These are phyloP conservation scores for Lacerta agilis DNA, from an alignment of 2,797 vertebrate genomes.

Conservation along the genomic window DNA sequence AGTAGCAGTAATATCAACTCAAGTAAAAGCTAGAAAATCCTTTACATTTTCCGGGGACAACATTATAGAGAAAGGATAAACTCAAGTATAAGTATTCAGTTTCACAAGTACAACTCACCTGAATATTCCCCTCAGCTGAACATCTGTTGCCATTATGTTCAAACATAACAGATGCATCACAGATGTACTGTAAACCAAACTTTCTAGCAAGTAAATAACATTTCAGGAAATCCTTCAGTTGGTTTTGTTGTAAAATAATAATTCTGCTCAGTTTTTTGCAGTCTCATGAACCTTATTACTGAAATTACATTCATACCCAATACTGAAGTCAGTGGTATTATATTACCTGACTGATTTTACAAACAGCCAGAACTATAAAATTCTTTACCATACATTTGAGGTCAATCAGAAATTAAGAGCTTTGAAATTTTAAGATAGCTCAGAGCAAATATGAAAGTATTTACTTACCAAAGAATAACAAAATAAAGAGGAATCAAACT, in stretches of 20 bases:
- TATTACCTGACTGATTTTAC: constrained; percentile 68
- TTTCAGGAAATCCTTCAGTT: constrained; percentile 40
- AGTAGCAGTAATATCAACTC: constrained; percentile 2
- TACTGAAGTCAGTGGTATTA: constrained; percentile 66
- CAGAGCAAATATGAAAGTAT: constrained; percentile 54
- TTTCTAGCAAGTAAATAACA: constrained; percentile 68
- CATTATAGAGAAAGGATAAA: constrained; percentile 5
- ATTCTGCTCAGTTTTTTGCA: constrained; percentile 66
- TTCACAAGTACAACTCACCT: constrained; percentile 23
- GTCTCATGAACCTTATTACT: constrained; percentile 50
- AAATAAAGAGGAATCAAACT: constrained; percentile 52
- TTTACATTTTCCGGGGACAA: neutral
- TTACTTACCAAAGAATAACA: constrained; percentile 40
- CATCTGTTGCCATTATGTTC: constrained; percentile 13
- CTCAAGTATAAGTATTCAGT: constrained; percentile 17
- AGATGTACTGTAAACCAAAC: neutral
- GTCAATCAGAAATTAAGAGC: constrained; percentile 54
- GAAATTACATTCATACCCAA: constrained; percentile 67
- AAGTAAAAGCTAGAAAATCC: neutral
- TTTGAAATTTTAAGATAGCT: constrained; percentile 58
- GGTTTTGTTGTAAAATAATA: constrained; percentile 50
- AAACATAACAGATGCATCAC: constrained; percentile 15
- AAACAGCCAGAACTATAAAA: constrained; percentile 63
- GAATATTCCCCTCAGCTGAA: constrained; percentile 4
- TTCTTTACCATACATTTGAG: constrained; percentile 63